These are phyloP conservation scores for Microtus montanus DNA, from an alignment of 2,113 vertebrate species.

Conservation along the genomic window DNA sequence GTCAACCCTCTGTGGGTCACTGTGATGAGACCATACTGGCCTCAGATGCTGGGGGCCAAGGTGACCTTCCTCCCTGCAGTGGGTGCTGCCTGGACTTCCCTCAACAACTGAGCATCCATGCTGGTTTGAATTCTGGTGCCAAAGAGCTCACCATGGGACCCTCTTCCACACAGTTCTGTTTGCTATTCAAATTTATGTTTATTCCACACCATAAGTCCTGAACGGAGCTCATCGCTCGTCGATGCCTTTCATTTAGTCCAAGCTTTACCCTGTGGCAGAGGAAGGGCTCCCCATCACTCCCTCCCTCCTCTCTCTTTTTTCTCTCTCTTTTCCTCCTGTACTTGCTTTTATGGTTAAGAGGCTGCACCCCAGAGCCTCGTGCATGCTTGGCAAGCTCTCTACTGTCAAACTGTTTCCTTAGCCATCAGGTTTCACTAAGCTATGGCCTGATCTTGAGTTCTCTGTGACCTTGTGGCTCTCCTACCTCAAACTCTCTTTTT, in stretches of 20 bases:
- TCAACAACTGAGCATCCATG: background rate
- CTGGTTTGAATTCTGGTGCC: background rate
- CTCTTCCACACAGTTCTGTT: background rate
- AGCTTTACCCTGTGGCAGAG: background rate
- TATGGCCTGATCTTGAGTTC: background rate
- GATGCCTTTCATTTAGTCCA: background rate
- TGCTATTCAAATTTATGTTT: no score
- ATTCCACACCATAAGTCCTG: background rate
- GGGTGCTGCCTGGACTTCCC: background rate
- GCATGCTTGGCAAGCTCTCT: no score
- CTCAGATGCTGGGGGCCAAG: no score
- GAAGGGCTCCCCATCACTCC: no score
- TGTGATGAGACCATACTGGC: background rate
- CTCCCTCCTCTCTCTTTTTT: background rate
- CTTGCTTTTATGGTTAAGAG: background rate
- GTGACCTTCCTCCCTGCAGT: background rate
- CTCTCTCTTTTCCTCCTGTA: background rate
- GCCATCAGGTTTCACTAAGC: background rate
- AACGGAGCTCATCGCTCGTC: no score
- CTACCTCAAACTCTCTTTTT: background rate
- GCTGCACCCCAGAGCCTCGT: no score
- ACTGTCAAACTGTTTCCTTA: no score
- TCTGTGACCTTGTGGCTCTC: background rate
- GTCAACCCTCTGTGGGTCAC: background rate
- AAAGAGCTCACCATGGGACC: background rate